These are phyloP conservation scores for Frankliniella intonsa DNA, from an alignment of 2,888 invertebrate genomes.

Conservation along the genomic window DNA sequence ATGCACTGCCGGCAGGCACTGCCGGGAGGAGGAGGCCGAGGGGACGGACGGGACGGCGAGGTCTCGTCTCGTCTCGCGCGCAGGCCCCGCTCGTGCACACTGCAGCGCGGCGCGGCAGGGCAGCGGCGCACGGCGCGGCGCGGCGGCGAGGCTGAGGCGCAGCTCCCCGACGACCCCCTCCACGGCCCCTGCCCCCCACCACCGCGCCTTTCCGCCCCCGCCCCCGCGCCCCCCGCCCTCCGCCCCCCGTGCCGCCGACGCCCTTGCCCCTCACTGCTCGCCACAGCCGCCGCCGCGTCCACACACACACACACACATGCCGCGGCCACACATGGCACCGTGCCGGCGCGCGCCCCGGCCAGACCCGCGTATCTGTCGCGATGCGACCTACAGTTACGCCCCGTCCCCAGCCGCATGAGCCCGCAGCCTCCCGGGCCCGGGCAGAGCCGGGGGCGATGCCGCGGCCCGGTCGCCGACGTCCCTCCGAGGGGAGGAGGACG, in stretches of 20 bases:
- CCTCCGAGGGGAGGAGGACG: no score
- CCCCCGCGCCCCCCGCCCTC: slow-evolving; percentile 30
- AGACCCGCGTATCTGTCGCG: no score
- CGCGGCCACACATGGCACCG: neutral
- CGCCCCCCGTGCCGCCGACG: neutral
- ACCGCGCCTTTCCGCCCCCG: slow-evolving; percentile 31
- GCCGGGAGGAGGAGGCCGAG: neutral
- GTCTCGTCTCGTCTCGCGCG: slow-evolving; percentile 30
- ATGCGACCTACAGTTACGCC: no score
- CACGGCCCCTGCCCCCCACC: slow-evolving; percentile 29
- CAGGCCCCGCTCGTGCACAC: no score
- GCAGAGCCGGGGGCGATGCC: no score
- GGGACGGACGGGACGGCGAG: slow-evolving; percentile 38
- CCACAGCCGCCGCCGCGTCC: neutral
- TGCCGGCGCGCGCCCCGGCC: no score
- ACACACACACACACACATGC: neutral
- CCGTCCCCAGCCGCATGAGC: no score
- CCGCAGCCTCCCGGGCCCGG: no score
- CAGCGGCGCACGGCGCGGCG: slow-evolving; percentile 33
- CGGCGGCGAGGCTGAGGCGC: neutral
- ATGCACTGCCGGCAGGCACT: no score
- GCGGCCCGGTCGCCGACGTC: no score
- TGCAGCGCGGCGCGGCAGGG: slow-evolving; percentile 34
- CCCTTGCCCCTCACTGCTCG: neutral
- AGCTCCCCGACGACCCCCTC: slow-evolving; percentile 33